Evolutionary conservation across 2,797 vertebrate species (phyloP).

Genomic region (Eleutherodactylus coqui): DNA sequence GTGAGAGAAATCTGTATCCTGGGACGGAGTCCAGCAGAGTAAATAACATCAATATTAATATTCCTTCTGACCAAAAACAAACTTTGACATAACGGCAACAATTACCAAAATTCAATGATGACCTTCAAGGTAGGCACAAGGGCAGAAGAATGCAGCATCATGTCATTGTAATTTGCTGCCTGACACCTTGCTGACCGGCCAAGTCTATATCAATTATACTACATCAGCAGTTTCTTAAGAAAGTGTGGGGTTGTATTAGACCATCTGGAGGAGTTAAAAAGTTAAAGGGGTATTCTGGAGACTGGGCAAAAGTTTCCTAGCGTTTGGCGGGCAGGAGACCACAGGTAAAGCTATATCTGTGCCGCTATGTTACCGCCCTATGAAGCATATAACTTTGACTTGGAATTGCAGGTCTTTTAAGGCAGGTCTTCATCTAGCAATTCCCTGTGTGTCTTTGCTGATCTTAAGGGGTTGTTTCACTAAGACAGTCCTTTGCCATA

Average conservation of each 20-base stretch:
- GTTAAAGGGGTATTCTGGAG: no score
- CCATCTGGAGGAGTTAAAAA: constrained; percentile 6
- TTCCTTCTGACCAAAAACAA: constrained; percentile 32
- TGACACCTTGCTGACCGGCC: constrained; percentile 46
- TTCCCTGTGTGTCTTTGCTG: background rate
- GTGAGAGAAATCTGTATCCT: background rate
- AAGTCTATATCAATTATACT: background rate
- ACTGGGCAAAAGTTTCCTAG: no score
- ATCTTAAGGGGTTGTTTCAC: background rate
- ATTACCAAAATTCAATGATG: background rate
- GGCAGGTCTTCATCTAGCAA: background rate
- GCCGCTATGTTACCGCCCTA: no score
- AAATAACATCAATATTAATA: constrained; percentile 43
- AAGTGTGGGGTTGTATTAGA: background rate
- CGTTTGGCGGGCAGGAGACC: no score
- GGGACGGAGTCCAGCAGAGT: constrained; percentile 6
- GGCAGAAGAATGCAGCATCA: constrained; percentile 19
- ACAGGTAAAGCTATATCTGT: no score
- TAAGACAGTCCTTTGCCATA: background rate
- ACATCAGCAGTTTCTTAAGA: constrained; percentile 37
- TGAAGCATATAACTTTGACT: no score
- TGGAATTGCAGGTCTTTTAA: no score
- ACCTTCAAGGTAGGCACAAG: constrained; percentile 32
- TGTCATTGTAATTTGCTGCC: constrained; percentile 17
- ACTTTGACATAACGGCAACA: constrained; percentile 33